Conservation (phyloP, 2,888 invertebrate genomes). For the Aradus depressus region DNA sequence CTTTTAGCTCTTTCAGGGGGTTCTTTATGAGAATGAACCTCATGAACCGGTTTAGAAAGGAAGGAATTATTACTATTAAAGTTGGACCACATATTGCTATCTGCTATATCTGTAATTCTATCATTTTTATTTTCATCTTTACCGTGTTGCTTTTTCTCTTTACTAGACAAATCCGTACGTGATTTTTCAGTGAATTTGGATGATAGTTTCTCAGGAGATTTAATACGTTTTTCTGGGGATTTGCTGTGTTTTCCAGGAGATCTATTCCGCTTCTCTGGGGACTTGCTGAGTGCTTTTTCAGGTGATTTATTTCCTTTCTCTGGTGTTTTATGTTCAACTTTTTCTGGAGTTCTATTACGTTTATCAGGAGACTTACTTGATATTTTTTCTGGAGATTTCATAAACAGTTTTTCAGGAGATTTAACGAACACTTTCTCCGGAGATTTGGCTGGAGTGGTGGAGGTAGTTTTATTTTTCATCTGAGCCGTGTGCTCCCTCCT, state of each 20-base stretch:
- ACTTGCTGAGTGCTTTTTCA: slow-evolving; percentile 11
- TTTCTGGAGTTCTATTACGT: not conserved
- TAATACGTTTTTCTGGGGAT: no score
- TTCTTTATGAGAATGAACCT: slow-evolving; percentile 1
- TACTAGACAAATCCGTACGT: no score
- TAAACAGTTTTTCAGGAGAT: slow-evolving; percentile 19
- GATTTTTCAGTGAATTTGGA: no score
- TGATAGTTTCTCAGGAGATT: no score
- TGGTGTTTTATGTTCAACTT: slow-evolving; percentile 14
- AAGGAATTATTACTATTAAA: slow-evolving; percentile 3
- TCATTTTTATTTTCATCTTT: slow-evolving; percentile 19
- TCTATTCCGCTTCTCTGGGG: no score
- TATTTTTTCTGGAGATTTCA: slow-evolving; percentile 13
- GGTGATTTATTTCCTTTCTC: slow-evolving; percentile 15
- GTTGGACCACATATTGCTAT: slow-evolving; percentile 7
- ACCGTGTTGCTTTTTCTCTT: not conserved
- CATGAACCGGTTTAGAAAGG: not conserved
- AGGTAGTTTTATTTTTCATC: not conserved
- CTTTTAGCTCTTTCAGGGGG: slow-evolving; percentile 14
- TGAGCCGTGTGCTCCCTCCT: slow-evolving; percentile 21
- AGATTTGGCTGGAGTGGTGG: slow-evolving; percentile 5
- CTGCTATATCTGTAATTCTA: slow-evolving; percentile 3
- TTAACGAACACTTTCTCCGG: slow-evolving; percentile 15
- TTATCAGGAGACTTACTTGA: not conserved
- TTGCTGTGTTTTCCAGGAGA: no score